These are phyloP conservation scores for Tychaedon coryphoeus DNA, from an alignment of 2,113 vertebrate genomes.

Conservation along the genomic window DNA sequence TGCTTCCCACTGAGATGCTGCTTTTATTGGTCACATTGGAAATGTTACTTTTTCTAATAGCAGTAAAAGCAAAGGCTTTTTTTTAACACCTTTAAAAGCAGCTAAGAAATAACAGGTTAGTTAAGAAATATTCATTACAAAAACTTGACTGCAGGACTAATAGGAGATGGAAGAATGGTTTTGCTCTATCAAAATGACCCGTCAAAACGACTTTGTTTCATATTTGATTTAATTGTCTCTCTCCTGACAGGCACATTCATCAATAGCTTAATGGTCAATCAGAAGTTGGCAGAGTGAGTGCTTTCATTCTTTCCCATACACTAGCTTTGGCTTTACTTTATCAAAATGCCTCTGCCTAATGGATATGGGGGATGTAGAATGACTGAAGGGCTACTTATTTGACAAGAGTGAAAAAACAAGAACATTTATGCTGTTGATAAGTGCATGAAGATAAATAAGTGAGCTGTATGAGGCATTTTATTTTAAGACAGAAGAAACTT, in stretches of 20 bases:
- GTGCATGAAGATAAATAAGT: conserved; percentile 77
- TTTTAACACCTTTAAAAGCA: conserved; percentile 59
- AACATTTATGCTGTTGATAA: conserved; percentile 80
- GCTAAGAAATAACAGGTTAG: conserved; percentile 73
- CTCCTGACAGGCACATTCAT: conserved; percentile 99
- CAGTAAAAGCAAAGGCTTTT: conserved; percentile 35
- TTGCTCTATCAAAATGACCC: conserved; percentile 95
- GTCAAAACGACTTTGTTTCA: conserved; percentile 99
- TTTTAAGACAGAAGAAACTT: conserved; percentile 76
- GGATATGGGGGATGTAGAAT: conserved; percentile 79
- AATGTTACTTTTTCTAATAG: conserved; percentile 11
- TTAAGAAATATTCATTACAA: conserved; percentile 79
- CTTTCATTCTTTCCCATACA: conserved; percentile 95
- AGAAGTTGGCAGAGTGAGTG: conserved; percentile 94
- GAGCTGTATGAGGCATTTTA: conserved; percentile 66
- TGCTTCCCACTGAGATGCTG: conserved; percentile 48
- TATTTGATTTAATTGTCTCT: conserved; percentile 99
- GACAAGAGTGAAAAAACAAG: conserved; percentile 76
- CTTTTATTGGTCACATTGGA: conserved; percentile 27
- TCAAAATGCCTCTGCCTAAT: conserved; percentile 98
- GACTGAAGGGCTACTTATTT: conserved; percentile 87
- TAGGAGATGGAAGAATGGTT: conserved; percentile 90
- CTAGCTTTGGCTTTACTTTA: conserved; percentile 90
- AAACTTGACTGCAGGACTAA: conserved; percentile 89
- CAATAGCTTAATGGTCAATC: conserved; percentile 99